Conservation (phyloP, 2,797 vertebrate species). For the Tiaroga cobitis region DNA sequence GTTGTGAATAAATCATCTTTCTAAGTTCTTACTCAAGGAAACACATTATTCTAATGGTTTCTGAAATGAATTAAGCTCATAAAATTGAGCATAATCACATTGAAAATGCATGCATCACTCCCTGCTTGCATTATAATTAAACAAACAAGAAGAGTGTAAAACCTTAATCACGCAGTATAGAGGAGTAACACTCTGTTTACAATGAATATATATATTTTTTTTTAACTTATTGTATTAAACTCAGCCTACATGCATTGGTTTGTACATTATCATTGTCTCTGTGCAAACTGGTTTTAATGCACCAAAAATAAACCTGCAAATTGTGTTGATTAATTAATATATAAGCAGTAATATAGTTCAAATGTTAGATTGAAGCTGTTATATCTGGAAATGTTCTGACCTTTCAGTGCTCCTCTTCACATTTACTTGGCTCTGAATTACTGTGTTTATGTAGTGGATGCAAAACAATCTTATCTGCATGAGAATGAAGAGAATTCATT, state of each 20-base stretch:
- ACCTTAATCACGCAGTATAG: not conserved
- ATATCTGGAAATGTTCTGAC: conserved; percentile 19
- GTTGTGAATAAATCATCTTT: not conserved
- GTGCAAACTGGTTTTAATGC: not conserved
- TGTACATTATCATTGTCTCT: not conserved
- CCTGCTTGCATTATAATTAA: not conserved
- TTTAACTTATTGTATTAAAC: not conserved
- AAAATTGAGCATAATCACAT: conserved; percentile 3
- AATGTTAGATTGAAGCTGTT: not conserved
- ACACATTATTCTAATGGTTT: not conserved
- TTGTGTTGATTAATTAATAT: not conserved
- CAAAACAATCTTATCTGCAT: not conserved
- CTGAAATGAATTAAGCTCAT: not conserved
- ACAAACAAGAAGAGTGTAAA: conserved; percentile 3
- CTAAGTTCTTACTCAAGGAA: not conserved
- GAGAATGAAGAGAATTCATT: not conserved
- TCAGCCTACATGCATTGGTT: not conserved
- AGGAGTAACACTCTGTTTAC: not conserved
- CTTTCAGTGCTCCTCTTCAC: conserved; percentile 7
- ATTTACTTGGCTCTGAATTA: conserved; percentile 44
- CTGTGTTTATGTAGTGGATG: not conserved
- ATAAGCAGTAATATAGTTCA: not conserved
- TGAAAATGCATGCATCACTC: not conserved
- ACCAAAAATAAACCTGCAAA: not conserved
- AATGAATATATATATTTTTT: not conserved